Evolutionary conservation across 2,113 vertebrate genomes (phyloP).

Genomic region (Clarias batrachus): DNA sequence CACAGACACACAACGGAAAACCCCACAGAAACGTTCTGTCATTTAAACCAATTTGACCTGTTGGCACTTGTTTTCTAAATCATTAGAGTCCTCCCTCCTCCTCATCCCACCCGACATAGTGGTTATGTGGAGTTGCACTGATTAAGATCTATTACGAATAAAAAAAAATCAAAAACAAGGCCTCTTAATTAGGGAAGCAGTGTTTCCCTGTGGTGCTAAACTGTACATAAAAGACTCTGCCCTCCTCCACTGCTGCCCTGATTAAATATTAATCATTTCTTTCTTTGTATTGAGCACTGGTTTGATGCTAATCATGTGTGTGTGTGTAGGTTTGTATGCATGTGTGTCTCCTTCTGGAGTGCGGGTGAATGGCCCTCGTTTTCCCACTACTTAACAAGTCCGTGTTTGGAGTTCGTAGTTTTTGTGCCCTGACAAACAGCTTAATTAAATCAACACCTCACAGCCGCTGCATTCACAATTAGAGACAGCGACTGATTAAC

Average conservation of each 20-base stretch:
- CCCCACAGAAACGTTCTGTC: neutral
- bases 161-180: conserved; percentile 46
- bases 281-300: conserved; percentile 24
- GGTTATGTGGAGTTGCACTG: conserved; percentile 42
- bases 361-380: conserved; percentile 42
- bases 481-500: conserved; percentile 16
- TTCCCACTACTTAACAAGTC: conserved; percentile 46
- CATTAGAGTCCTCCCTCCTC: conserved; percentile 32
- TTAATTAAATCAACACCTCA: conserved; percentile 59
- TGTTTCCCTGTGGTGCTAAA: conserved; percentile 45
- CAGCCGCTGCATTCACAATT: conserved; percentile 49
- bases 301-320: conserved; percentile 45
- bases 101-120: neutral
- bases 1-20: neutral
- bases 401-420: conserved; percentile 29
- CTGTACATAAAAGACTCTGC: conserved; percentile 49
- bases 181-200: conserved; percentile 60
- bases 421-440: conserved; percentile 46
- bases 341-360: conserved; percentile 17
- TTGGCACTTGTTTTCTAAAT: conserved; percentile 21
- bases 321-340: neutral
- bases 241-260: neutral
- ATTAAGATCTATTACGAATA: conserved; percentile 61
- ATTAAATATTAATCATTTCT: conserved; percentile 59
- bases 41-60: conserved; percentile 25